Evolutionary conservation across 2,888 invertebrate species (phyloP).

Genomic region (Eurytoma californica): DNA sequence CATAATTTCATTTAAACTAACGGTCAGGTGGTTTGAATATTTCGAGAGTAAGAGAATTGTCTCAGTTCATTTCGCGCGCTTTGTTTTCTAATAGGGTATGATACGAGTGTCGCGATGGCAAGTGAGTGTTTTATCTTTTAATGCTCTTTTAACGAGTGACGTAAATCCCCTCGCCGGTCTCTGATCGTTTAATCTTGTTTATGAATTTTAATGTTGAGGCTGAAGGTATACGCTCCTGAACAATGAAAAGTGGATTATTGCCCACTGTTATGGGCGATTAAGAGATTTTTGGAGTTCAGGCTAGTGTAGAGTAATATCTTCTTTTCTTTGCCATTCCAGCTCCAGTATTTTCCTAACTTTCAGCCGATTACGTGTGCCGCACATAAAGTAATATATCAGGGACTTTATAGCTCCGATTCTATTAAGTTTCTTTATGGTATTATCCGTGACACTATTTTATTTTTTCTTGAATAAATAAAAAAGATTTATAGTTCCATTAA

Average conservation of each 20-base stretch:
- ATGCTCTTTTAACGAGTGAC: slow-evolving; percentile 28
- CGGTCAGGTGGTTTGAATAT: neutral
- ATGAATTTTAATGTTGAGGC: slow-evolving; percentile 30
- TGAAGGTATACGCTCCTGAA: neutral
- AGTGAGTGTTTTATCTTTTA: slow-evolving; percentile 24
- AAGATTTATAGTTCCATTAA: no score
- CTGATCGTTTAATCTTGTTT: slow-evolving; percentile 47
- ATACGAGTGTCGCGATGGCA: neutral
- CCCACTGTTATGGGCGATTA: slow-evolving; percentile 9
- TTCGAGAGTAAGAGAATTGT: neutral
- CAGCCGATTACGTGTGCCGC: neutral
- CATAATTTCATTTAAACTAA: no score
- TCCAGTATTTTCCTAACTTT: no score
- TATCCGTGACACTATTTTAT: no score
- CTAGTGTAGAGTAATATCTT: no score
- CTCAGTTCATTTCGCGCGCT: neutral
- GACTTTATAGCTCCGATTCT: slow-evolving; percentile 17
- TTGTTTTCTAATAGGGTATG: slow-evolving; percentile 1
- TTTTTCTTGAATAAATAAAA: no score
- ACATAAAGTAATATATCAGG: slow-evolving; percentile 10
- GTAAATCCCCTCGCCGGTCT: slow-evolving; percentile 3
- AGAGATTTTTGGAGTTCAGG: slow-evolving; percentile 28
- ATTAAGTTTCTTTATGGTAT: no score
- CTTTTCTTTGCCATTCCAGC: no score
- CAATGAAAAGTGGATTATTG: slow-evolving; percentile 30